Evolutionary conservation across 2,888 invertebrate genomes (phyloP).

Genomic region (Thymelicus sylvestris): DNA sequence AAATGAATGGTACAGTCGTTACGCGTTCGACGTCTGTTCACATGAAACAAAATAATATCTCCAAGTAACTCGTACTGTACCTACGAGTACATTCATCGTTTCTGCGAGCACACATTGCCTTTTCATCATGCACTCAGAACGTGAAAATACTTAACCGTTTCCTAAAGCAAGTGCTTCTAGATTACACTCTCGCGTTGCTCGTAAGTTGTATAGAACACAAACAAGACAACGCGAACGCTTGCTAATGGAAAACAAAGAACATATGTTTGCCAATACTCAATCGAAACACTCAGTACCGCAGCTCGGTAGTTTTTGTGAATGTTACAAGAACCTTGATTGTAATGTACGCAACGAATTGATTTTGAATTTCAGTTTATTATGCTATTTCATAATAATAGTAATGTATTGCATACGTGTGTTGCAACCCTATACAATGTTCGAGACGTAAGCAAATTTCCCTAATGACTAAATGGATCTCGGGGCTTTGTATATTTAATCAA

Average conservation of each 20-base stretch:
- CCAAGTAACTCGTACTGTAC: too few relatives aligned
- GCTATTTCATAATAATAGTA: too few relatives aligned
- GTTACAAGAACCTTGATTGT: neutral
- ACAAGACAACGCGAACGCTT: conserved; percentile 12
- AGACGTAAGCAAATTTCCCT: conserved; percentile 5
- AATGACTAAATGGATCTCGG: conserved; percentile 1
- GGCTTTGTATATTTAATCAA: neutral
- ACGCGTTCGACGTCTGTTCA: too few relatives aligned
- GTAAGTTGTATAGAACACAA: neutral
- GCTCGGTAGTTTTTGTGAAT: neutral
- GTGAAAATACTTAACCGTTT: neutral
- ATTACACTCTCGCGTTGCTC: conserved; percentile 2
- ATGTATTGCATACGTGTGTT: neutral
- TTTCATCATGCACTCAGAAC: neutral
- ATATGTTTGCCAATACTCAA: conserved; percentile 16
- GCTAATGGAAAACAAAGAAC: conserved; percentile 34
- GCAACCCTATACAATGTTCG: neutral
- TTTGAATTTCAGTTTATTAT: too few relatives aligned
- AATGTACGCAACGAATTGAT: neutral
- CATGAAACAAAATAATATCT: too few relatives aligned
- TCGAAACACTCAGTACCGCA: neutral
- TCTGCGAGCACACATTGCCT: neutral
- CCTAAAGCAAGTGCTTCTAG: conserved; percentile 6
- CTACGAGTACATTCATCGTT: too few relatives aligned
- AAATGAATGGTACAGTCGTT: too few relatives aligned